phyloP scores from a whole-genome alignment of 2,113 vertebrate species.

The Nymphicus hollandicus region DNA sequence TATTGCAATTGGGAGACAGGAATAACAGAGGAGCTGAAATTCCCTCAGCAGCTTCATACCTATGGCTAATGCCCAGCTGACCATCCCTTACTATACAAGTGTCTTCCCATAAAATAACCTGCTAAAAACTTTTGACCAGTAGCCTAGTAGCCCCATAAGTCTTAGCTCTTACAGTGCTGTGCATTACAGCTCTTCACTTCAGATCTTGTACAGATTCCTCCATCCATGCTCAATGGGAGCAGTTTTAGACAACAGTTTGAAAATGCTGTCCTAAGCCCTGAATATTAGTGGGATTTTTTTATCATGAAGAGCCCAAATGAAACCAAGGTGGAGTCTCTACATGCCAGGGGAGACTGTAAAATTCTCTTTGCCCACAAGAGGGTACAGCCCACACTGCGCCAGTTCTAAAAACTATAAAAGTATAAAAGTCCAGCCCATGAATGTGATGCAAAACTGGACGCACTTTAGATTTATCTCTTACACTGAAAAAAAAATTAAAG shows the following conservation, averaged over 20 bases:
- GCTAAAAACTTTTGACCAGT: neutral
- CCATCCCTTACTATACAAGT: neutral
- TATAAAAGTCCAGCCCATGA: neutral
- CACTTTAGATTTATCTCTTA: neutral
- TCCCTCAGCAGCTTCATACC: neutral
- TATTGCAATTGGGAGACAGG: neutral
- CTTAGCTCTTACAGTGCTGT: neutral
- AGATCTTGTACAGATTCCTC: neutral
- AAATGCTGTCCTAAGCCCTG: neutral
- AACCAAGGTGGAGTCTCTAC: neutral
- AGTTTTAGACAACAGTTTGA: neutral
- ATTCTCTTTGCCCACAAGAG: constrained; percentile 38
- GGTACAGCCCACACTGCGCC: neutral
- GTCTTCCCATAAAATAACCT: neutral
- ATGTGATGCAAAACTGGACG: neutral
- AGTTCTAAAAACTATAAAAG: neutral
- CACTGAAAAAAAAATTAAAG: neutral
- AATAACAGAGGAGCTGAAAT: neutral
- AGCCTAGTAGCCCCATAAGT: neutral
- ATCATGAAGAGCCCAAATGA: neutral
- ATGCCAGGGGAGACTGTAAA: neutral
- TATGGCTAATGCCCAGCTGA: neutral
- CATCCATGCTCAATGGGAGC: neutral
- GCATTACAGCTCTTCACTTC: neutral
- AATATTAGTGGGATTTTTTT: neutral